Percentiles rank a stretch among this genome's conserved stretches.
phyloP scores from a whole-genome alignment of 53 echinoderm and acorn worm genomes.

The Apostichopus leukothele region DNA sequence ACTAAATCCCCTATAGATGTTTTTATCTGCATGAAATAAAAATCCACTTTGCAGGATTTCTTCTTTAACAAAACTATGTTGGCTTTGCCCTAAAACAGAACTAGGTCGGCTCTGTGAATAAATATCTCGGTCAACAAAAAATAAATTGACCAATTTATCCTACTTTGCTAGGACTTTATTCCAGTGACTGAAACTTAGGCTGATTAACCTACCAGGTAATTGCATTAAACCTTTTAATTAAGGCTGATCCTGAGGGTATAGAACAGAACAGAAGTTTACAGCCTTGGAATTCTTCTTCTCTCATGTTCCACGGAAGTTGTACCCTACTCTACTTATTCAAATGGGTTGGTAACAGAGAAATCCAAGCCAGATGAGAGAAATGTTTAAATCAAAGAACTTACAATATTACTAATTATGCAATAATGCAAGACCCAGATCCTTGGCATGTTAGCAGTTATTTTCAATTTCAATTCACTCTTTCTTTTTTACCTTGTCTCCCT shows the following conservation, averaged over 20 bases:
- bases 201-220: background rate
- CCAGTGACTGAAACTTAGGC: background rate
- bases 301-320: background rate
- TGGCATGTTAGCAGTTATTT: too few relatives aligned
- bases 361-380: too few relatives aligned
- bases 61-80: background rate
- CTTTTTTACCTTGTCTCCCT: too few relatives aligned
- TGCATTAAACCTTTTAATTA: background rate
- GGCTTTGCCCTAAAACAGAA: background rate
- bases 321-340: background rate
- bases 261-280: background rate
- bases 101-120: slow-evolving; percentile 9
- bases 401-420: too few relatives aligned
- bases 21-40: too few relatives aligned
- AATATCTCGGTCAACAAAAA: slow-evolving; percentile 33
- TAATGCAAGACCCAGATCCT: too few relatives aligned
- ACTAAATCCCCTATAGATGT: too few relatives aligned
- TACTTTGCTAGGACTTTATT: background rate
- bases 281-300: background rate
- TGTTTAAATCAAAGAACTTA: too few relatives aligned
- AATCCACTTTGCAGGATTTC: too few relatives aligned
- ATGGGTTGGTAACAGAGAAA: background rate
- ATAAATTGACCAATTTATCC: slow-evolving; percentile 38
- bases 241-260: background rate
- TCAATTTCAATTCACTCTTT: too few relatives aligned